Percentiles rank a stretch among this genome's conserved stretches.
Conservation (phyloP, 2,888 invertebrate species). For the Apantesis nais region DNA sequence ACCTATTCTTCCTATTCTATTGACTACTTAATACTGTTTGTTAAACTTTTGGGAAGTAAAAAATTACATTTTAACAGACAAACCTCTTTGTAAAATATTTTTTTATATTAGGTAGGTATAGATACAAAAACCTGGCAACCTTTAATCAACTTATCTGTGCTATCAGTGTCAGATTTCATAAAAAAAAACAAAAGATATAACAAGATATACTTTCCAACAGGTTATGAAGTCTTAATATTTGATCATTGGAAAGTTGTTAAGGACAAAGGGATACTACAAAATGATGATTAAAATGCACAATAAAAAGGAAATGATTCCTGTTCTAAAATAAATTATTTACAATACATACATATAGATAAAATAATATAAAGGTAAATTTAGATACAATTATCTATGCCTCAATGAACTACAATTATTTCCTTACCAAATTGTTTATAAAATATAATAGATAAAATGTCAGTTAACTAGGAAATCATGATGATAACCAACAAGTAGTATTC, state of each 20-base stretch:
- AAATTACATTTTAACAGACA: neutral
- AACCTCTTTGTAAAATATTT: neutral
- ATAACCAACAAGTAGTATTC: constrained; percentile 36
- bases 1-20: no score
- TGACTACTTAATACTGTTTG: neutral
- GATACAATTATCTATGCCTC: constrained; percentile 8
- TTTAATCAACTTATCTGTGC: neutral
- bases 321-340: neutral
- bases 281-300: neutral
- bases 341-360: neutral
- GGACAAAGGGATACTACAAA: neutral
- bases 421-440: constrained; percentile 26
- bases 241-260: neutral
- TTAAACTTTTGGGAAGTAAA: neutral
- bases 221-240: constrained; percentile 3
- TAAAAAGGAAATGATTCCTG: neutral
- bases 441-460: constrained; percentile 52
- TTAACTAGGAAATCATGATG: constrained; percentile 63
- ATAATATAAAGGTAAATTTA: constrained; percentile 11
- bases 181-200: neutral
- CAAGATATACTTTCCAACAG: neutral
- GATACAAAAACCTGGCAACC: neutral
- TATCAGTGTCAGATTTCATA: neutral
- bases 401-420: constrained; percentile 10
- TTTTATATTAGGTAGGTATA: neutral